Percentiles rank a stretch among this genome's conserved stretches.
These are phyloP conservation scores for Brenthis hecate DNA, from an alignment of 2,888 invertebrate genomes.

Conservation along the genomic window DNA sequence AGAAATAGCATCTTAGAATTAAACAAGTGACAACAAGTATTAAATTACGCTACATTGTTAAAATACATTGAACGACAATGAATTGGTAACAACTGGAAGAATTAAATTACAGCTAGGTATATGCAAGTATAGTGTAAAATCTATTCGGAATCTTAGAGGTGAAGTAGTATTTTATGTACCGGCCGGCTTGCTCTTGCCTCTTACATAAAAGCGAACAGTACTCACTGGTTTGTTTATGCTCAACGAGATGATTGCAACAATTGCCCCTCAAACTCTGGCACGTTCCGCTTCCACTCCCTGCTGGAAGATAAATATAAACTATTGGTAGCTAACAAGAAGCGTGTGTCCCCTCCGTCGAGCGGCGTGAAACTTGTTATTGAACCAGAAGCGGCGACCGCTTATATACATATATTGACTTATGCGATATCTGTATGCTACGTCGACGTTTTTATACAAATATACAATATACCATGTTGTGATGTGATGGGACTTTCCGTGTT, in stretches of 20 bases:
- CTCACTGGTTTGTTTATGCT: conserved; percentile 80
- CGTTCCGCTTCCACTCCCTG: conserved; percentile 62
- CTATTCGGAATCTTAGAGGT: conserved; percentile 1
- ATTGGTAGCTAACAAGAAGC: conserved; percentile 41
- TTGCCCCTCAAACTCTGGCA: conserved; percentile 67
- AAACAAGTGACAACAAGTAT: neutral
- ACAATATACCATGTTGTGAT: conserved; percentile 2
- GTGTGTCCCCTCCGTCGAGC: conserved; percentile 59
- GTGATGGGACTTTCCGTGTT: conserved; percentile 31
- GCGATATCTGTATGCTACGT: conserved; percentile 10
- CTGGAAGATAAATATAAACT: conserved; percentile 45
- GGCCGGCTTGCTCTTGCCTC: conserved; percentile 52
- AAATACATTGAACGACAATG: conserved; percentile 10
- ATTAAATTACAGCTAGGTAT: conserved; percentile 5
- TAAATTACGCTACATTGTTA: conserved; percentile 4
- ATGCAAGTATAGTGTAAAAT: conserved; percentile 7
- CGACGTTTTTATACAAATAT: conserved; percentile 11
- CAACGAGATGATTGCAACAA: conserved; percentile 80
- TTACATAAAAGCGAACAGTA: conserved; percentile 65
- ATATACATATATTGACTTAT: conserved; percentile 39
- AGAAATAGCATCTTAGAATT: no score
- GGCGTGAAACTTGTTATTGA: conserved; percentile 63
- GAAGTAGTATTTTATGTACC: conserved; percentile 30
- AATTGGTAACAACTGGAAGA: neutral
- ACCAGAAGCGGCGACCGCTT: conserved; percentile 55